Conservation (phyloP, 1,140 invertebrate genomes). For the Monomorium pharaonis region DNA sequence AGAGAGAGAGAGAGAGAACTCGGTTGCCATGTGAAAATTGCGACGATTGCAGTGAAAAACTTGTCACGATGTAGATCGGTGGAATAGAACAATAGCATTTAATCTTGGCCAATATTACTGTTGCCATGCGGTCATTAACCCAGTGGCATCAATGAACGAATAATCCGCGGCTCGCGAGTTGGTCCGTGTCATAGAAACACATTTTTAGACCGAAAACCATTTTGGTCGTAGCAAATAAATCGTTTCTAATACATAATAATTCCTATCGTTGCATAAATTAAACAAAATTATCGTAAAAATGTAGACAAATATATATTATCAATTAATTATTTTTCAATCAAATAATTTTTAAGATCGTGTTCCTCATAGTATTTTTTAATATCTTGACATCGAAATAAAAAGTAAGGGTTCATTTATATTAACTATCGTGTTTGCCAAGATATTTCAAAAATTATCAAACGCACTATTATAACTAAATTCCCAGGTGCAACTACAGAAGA, state of each 20-base stretch:
- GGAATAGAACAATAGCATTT: conserved; percentile 36
- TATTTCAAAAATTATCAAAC: neutral
- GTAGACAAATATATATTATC: neutral
- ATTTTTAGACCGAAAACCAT: neutral
- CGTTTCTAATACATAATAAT: neutral
- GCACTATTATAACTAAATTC: neutral
- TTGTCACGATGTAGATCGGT: neutral
- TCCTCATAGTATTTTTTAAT: neutral
- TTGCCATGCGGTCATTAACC: conserved; percentile 44
- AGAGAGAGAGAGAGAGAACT: neutral
- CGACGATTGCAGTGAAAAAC: conserved; percentile 1
- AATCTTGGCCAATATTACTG: conserved; percentile 21
- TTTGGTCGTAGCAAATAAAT: neutral
- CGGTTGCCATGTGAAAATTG: neutral
- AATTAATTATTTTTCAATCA: neutral
- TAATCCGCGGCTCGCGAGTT: conserved; percentile 38
- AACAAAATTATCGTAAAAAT: neutral
- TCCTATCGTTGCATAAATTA: neutral
- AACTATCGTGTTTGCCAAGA: too few relatives aligned
- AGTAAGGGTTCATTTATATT: too few relatives aligned
- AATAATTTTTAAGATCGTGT: neutral
- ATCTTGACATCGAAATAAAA: neutral
- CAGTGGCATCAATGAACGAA: conserved; percentile 39
- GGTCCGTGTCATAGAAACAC: neutral
- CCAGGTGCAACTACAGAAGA: neutral